Conservation (phyloP, 2,113 vertebrate genomes). For the Lepidothrix coronata region DNA sequence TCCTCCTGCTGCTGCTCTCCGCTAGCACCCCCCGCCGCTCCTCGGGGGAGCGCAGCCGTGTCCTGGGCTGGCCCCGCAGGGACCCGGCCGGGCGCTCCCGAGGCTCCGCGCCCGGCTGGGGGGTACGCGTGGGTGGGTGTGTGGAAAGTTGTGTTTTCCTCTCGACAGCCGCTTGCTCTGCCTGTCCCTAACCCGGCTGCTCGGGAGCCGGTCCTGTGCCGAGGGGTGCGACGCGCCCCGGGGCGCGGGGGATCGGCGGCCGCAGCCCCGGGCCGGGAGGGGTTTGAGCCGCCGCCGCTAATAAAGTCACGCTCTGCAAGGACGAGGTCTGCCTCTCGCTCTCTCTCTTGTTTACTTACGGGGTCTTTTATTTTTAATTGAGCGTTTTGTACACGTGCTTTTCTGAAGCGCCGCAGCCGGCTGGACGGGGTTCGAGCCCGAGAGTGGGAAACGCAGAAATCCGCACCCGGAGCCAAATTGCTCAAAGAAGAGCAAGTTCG, state of each 20-base stretch:
- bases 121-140: neutral
- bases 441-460: conserved; percentile 56
- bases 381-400: conserved; percentile 41
- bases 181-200: neutral
- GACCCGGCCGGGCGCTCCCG: neutral
- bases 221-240: neutral
- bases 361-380: conserved; percentile 56
- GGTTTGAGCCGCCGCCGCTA: neutral
- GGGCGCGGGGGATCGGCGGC: neutral
- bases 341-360: neutral
- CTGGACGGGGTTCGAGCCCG: neutral
- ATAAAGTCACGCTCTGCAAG: neutral
- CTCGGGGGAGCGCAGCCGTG: neutral
- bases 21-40: neutral
- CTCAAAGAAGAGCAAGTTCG: conserved; percentile 51
- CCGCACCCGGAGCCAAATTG: conserved; percentile 39
- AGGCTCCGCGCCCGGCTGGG: neutral
- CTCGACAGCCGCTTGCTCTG: neutral
- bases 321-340: neutral
- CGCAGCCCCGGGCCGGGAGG: neutral
- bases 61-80: neutral
- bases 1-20: neutral
- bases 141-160: neutral
- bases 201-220: neutral
- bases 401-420: conserved; percentile 29